These are phyloP conservation scores for Hephaestus fuliginosus DNA, from an alignment of 2,797 vertebrate genomes.

Conservation along the genomic window DNA sequence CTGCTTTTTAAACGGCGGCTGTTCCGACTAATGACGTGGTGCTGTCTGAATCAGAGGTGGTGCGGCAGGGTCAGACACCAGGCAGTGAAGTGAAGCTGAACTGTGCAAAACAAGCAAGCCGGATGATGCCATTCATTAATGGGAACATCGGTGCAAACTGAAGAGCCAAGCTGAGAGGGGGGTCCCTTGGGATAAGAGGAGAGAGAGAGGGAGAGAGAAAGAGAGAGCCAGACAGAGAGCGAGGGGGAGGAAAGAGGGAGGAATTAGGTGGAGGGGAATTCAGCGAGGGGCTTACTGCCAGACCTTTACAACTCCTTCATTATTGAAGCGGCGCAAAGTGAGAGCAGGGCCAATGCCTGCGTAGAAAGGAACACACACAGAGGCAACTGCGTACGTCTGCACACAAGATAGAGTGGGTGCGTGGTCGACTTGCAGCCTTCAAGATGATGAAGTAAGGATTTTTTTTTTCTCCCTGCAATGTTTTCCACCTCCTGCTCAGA, in stretches of 20 bases:
- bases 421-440: slow-evolving; percentile 47
- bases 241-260: slow-evolving; percentile 17
- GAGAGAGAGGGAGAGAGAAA: not conserved
- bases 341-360: slow-evolving; percentile 43
- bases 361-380: slow-evolving; percentile 38
- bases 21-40: slow-evolving; percentile 50
- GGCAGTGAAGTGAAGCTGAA: slow-evolving; percentile 62
- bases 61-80: slow-evolving; percentile 63
- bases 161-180: slow-evolving; percentile 64
- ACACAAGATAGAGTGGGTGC: slow-evolving; percentile 30
- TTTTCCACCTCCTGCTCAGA: slow-evolving; percentile 42
- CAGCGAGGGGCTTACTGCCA: slow-evolving; percentile 68
- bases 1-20: slow-evolving; percentile 25
- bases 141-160: slow-evolving; percentile 62
- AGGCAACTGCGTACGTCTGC: slow-evolving; percentile 21
- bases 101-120: slow-evolving; percentile 67
- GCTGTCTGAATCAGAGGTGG: slow-evolving; percentile 58
- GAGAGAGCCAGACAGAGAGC: slow-evolving; percentile 28
- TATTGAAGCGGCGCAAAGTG: slow-evolving; percentile 66
- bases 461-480: not conserved
- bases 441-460: slow-evolving; percentile 51
- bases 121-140: slow-evolving; percentile 73
- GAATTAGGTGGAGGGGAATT: slow-evolving; percentile 42
- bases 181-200: slow-evolving; percentile 59
- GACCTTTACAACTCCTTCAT: slow-evolving; percentile 77